These are phyloP conservation scores for Rhinopithecus roxellana DNA, from an alignment of 2,113 vertebrate genomes.

Conservation along the genomic window DNA sequence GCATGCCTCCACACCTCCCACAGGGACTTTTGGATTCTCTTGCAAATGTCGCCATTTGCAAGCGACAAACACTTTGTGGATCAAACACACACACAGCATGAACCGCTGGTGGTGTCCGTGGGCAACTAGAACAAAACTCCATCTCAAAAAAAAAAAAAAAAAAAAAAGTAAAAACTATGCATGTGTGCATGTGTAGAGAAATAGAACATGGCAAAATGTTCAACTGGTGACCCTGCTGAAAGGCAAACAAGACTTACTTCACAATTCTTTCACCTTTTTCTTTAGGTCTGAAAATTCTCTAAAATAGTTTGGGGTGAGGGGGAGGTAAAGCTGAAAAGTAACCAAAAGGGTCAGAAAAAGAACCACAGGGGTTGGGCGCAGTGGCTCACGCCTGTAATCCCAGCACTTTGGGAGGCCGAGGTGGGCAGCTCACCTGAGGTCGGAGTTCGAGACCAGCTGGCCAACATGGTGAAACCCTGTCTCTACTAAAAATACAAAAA, in stretches of 20 bases:
- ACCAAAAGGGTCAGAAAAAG: background rate
- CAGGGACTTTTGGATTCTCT: background rate
- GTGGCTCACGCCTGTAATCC: too few relatives aligned
- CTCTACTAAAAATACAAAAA: too few relatives aligned
- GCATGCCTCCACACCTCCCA: background rate
- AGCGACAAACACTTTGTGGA: too few relatives aligned
- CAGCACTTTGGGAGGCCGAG: too few relatives aligned
- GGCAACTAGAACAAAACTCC: background rate
- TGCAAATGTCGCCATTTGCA: too few relatives aligned
- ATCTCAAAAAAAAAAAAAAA: background rate
- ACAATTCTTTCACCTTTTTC: background rate
- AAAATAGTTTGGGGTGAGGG: background rate
- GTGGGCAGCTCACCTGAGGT: too few relatives aligned
- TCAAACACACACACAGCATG: rapidly evolving
- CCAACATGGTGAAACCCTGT: too few relatives aligned
- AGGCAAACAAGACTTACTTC: background rate
- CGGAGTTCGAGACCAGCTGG: too few relatives aligned
- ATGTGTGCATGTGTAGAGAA: background rate
- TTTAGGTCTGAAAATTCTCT: background rate
- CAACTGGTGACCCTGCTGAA: background rate
- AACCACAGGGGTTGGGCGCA: background rate
- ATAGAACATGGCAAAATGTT: background rate
- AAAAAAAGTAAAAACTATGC: background rate
- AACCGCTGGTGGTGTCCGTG: background rate
- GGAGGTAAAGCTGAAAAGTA: background rate